Base-by-base conservation (phyloP, 2,113 vertebrate species). In the Bufo bufo region DNA sequence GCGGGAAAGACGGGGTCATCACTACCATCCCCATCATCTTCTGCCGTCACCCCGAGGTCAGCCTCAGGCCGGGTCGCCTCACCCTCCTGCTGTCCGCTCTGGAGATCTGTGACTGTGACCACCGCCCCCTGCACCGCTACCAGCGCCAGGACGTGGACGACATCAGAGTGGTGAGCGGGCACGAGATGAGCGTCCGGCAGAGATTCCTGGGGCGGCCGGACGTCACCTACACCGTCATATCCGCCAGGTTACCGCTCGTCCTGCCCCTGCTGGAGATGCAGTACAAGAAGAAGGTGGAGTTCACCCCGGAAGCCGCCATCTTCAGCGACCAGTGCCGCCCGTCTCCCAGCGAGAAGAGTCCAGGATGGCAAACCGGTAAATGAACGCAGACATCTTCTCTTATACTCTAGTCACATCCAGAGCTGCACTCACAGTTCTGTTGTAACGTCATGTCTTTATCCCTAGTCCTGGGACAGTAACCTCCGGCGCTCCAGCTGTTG, bases 171-270 rank as follows among this genome's bases (percentile, higher is more conserved):
- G 95, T 95, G 63, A 95, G 92, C 0, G 97, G 96, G 0, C 99
- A 99, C 0, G 97, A 99, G 87, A 90, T 99, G 82, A 96, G 95
- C 0, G 49, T 99, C 3, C 93, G 96, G 5, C 98, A 98, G 91
- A 91, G 98, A 0, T 98, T 97, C 45, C 97, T 99, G 0, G 98
- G 98, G 0, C 96, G 93, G 59, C 97, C 98, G 0, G 98, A 99
- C 88, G 91, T 95, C 56, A 93, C 95, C 72, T 97, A 92, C 89
- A 93, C 92, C 2, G 90, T 99, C 13, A 91, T 98, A 59, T 98
- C 98, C 0, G 98, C 97, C 20, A 96, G 92, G 85, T 97, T 99
- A 96, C 95, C 96, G 0, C 93, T 96, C 74, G 94, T 84, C 0
- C 89, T 99, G 20, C 94, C 96, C 0, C 3, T 97, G 83, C 90